These are phyloP conservation scores for Poecilia picta DNA, from an alignment of 2,797 vertebrate genomes.

Conservation along the genomic window DNA sequence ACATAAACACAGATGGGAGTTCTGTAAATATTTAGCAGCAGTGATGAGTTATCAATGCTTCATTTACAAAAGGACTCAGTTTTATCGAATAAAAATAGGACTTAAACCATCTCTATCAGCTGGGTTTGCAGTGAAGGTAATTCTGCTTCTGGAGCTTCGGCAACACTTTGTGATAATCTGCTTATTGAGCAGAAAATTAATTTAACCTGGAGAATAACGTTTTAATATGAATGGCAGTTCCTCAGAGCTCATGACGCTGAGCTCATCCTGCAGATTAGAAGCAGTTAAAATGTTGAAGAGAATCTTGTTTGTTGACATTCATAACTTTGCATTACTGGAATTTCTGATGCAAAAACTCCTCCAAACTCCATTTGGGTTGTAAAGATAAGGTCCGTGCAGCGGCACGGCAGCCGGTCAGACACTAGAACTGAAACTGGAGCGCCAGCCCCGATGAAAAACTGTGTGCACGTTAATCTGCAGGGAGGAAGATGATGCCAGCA, in stretches of 20 bases:
- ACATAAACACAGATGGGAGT: constrained; percentile 23
- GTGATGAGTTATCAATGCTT: not conserved
- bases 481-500: not conserved
- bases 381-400: constrained; percentile 22
- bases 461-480: not conserved
- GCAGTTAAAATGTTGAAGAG: not conserved
- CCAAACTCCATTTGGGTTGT: not conserved
- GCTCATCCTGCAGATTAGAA: not conserved
- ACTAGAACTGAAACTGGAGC: not conserved
- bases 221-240: not conserved
- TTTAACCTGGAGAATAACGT: not conserved
- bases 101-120: not conserved
- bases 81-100: not conserved
- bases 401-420: too few species aligned
- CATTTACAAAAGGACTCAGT: not conserved
- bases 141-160: not conserved
- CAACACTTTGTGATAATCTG: not conserved
- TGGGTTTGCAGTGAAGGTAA: not conserved
- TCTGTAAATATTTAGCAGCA: constrained; percentile 19
- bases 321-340: not conserved
- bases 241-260: not conserved
- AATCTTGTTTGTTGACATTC: not conserved
- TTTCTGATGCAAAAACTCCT: not conserved
- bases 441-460: not conserved
- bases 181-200: not conserved